Evolutionary conservation across 2,888 invertebrate species (phyloP).

Genomic region (Drosophila macrospina): DNA sequence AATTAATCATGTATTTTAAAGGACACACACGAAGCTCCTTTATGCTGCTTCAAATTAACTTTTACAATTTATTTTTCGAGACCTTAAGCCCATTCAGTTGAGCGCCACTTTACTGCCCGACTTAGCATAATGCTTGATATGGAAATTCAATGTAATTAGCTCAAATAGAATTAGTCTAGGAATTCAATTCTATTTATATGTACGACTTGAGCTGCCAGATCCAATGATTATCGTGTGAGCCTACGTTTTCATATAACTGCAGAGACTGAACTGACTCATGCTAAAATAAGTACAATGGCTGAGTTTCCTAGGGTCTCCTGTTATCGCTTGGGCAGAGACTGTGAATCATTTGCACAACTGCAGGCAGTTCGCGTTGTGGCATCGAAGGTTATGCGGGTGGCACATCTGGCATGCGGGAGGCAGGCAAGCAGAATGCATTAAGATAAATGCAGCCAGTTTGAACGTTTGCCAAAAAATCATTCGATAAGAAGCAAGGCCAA

Average conservation of each 20-base stretch:
- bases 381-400: background rate
- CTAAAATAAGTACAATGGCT: background rate
- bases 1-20: too few relatives aligned
- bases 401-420: background rate
- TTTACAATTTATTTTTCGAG: background rate
- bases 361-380: background rate
- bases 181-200: background rate
- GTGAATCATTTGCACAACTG: conserved; percentile 19
- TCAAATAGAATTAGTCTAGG: too few relatives aligned
- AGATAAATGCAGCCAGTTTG: conserved; percentile 57
- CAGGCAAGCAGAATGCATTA: conserved; percentile 37
- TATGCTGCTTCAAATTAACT: too few relatives aligned
- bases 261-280: conserved; percentile 16
- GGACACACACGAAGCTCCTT: too few relatives aligned
- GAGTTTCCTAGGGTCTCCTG: background rate
- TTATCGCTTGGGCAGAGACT: background rate
- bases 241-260: background rate
- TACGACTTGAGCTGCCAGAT: background rate
- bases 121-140: too few relatives aligned
- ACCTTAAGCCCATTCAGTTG: background rate
- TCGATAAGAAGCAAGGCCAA: conserved; percentile 47
- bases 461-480: conserved; percentile 35
- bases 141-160: background rate
- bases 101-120: background rate
- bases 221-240: background rate